Evolutionary conservation across 1,140 invertebrate species (phyloP).

Genomic region (Drosophila kanapiae): DNA sequence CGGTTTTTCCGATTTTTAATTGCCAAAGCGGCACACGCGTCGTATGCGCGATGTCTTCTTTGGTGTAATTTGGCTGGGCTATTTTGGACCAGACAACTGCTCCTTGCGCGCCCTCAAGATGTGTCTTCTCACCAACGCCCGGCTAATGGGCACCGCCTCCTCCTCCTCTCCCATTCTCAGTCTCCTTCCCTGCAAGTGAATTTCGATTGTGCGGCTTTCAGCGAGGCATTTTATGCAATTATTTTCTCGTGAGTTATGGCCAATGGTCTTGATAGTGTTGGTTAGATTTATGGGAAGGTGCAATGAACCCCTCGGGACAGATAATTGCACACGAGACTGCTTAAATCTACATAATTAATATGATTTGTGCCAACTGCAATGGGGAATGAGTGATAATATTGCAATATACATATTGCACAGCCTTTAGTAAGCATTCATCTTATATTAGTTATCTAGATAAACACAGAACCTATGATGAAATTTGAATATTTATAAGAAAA

Average conservation of each 20-base stretch:
- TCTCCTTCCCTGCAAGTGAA: conserved; percentile 15
- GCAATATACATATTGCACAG: background rate
- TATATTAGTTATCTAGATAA: background rate
- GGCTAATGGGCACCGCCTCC: conserved; percentile 54
- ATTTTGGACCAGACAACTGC: conserved; percentile 30
- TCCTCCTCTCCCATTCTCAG: background rate
- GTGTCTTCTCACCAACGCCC: conserved; percentile 66
- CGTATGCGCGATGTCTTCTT: conserved; percentile 70
- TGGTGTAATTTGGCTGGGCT: conserved; percentile 52
- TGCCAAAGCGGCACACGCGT: conserved; percentile 56
- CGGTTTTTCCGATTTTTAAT: conserved; percentile 56
- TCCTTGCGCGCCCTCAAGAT: conserved; percentile 55
- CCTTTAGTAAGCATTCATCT: background rate
- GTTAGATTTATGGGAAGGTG: conserved; percentile 45
- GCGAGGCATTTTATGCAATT: conserved; percentile 65
- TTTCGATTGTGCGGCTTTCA: conserved; percentile 61
- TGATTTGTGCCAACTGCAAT: background rate
- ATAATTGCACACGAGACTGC: conserved; percentile 22
- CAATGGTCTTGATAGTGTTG: conserved; percentile 46
- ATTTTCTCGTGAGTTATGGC: conserved; percentile 53
- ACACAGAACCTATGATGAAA: background rate
- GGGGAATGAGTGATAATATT: background rate
- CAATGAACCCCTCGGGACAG: conserved; percentile 38
- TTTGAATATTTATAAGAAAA: background rate
- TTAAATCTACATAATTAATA: conserved; percentile 13